phyloP scores from a whole-genome alignment of 2,888 invertebrate species.

The Caprella mutica region DNA sequence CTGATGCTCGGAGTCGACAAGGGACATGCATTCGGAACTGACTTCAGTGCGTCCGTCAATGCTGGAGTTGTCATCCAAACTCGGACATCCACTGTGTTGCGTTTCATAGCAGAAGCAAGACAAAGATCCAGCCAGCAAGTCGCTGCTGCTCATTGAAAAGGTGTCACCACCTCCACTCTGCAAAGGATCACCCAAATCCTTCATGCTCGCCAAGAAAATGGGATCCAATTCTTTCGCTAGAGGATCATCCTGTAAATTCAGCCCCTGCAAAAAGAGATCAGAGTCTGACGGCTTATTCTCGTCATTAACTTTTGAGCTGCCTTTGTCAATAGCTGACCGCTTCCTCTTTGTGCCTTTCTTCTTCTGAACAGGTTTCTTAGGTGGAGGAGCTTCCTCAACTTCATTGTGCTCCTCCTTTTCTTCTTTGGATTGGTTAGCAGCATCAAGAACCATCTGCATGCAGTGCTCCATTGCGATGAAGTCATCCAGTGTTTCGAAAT shows the following conservation, averaged over 20 bases:
- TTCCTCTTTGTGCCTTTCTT: background rate
- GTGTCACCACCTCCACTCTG: background rate
- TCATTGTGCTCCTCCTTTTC: background rate
- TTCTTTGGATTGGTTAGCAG: slow-evolving; percentile 5
- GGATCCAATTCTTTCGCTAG: slow-evolving; percentile 30
- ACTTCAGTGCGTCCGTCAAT: slow-evolving; percentile 31
- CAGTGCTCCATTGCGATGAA: slow-evolving; percentile 26
- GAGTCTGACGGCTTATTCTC: background rate
- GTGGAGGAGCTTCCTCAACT: background rate
- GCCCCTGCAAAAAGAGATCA: slow-evolving; percentile 14
- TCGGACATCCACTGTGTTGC: background rate
- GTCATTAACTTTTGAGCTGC: background rate
- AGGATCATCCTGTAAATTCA: slow-evolving; percentile 28
- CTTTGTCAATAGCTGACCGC: background rate
- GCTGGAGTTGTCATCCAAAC: slow-evolving; percentile 32
- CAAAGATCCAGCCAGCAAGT: background rate
- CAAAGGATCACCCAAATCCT: background rate
- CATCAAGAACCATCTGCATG: slow-evolving; percentile 27
- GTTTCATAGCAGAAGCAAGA: background rate
- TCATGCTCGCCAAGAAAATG: slow-evolving; percentile 15
- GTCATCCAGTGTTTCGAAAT: slow-evolving; percentile 28
- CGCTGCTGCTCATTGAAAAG: too few relatives aligned
- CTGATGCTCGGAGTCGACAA: slow-evolving; percentile 31
- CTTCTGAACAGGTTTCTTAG: background rate
- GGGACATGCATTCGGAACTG: slow-evolving; percentile 31